A percentile compares a stretch with the other conserved stretches of the same genome.
These are phyloP conservation scores for Pampus argenteus DNA, from an alignment of 2,797 vertebrate species.

Conservation along the genomic window DNA sequence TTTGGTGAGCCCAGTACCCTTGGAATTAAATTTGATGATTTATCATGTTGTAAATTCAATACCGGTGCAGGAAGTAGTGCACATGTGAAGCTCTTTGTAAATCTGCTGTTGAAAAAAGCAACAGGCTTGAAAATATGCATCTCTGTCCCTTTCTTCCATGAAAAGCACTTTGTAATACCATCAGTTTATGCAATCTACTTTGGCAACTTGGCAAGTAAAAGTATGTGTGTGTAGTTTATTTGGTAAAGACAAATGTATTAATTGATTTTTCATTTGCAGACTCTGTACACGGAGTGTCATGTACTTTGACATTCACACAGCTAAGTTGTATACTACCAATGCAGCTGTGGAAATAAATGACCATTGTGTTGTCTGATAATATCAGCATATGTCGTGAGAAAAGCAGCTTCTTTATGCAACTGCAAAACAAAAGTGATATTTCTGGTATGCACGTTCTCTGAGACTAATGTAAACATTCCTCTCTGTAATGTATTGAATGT, in stretches of 20 bases:
- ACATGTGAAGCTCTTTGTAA: neutral
- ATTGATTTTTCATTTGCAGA: neutral
- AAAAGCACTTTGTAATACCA: neutral
- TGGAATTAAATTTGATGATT: too few species aligned
- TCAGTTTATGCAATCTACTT: neutral
- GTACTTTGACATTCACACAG: neutral
- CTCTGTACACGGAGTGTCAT: neutral
- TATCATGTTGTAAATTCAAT: too few species aligned
- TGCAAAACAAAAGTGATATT: constrained; percentile 33
- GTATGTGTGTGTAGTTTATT: neutral
- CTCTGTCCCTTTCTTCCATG: neutral
- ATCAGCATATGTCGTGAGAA: constrained; percentile 20
- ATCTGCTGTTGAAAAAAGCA: neutral
- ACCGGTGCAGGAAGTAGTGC: too few species aligned
- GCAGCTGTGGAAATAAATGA: constrained; percentile 31
- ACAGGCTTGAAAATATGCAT: too few species aligned
- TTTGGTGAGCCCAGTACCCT: too few species aligned
- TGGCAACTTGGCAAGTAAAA: neutral
- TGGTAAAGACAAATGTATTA: neutral
- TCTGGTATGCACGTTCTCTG: neutral
- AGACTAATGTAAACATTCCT: constrained; percentile 19
- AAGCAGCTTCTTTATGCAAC: constrained; percentile 13
- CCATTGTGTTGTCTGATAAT: constrained; percentile 40
- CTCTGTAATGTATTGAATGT: constrained; percentile 12
- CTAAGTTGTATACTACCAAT: neutral